Evolutionary conservation across 2,113 vertebrate genomes (phyloP).

Genomic region (Myanophis thanlyinensis): DNA sequence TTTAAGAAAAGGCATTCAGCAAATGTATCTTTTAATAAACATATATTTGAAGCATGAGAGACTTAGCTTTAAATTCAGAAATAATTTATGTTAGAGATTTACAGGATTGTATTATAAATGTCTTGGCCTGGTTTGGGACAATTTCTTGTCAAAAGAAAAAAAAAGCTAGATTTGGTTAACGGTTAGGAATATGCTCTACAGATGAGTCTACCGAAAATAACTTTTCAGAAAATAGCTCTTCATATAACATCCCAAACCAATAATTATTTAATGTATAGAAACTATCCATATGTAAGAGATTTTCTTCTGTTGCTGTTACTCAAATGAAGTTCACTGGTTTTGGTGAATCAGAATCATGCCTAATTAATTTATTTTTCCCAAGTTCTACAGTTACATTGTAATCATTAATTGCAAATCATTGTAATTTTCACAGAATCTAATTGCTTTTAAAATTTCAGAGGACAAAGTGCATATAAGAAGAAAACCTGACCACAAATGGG

Average conservation of each 20-base stretch:
- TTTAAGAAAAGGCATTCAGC: not conserved
- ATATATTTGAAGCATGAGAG: not conserved
- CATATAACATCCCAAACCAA: not conserved
- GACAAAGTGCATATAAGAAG: not conserved
- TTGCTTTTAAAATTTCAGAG: conserved; percentile 4
- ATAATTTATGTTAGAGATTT: not conserved
- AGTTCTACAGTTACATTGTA: not conserved
- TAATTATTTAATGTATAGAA: not conserved
- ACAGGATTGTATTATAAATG: not conserved
- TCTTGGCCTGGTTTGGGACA: not conserved
- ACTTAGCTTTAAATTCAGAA: not conserved
- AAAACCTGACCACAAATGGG: not conserved
- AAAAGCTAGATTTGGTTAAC: not conserved
- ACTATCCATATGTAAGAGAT: not conserved
- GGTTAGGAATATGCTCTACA: not conserved
- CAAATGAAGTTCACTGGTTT: not conserved
- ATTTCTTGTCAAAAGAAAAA: not conserved
- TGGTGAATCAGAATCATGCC: not conserved
- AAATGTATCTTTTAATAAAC: not conserved
- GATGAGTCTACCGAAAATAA: not conserved
- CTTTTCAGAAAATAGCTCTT: not conserved
- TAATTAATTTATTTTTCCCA: not conserved
- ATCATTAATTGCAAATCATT: not conserved
- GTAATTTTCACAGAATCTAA: conserved; percentile 1
- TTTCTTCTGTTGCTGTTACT: not conserved